phyloP scores from a whole-genome alignment of 1,140 invertebrate species.

The Zaprionus africanus region DNA sequence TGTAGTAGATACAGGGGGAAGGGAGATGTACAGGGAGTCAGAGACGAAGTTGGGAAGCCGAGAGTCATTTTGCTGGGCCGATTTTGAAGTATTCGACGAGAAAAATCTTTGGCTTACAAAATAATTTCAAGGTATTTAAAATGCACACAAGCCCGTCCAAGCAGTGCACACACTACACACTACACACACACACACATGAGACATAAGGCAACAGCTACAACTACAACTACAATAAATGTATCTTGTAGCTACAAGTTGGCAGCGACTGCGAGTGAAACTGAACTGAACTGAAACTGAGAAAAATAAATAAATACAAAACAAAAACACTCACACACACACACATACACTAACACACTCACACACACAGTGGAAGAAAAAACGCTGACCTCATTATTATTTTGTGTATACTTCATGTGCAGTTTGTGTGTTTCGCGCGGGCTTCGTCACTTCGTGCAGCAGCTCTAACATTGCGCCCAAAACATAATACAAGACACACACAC shows the following conservation, averaged over 20 bases:
- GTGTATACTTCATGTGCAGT: constrained; percentile 61
- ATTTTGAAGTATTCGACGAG: constrained; percentile 64
- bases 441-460: constrained; percentile 55
- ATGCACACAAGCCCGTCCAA: constrained; percentile 61
- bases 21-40: neutral
- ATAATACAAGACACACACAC: constrained; percentile 47
- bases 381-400: constrained; percentile 81
- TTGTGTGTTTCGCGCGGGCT: constrained; percentile 44
- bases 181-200: neutral
- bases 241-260: constrained; percentile 71
- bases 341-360: neutral
- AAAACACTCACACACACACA: constrained; percentile 27
- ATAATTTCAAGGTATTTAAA: constrained; percentile 79
- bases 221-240: constrained; percentile 59
- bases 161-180: constrained; percentile 54
- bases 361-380: constrained; percentile 47
- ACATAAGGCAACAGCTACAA: constrained; percentile 31
- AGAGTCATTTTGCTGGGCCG: constrained; percentile 21
- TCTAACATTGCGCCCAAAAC: constrained; percentile 58
- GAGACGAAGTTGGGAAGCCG: neutral
- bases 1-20: neutral
- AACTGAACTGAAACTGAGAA: constrained; percentile 66
- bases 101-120: constrained; percentile 73
- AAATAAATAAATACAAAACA: constrained; percentile 39
- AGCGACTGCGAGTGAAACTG: constrained; percentile 66